Percentiles rank a stretch among this genome's conserved stretches.
These are phyloP conservation scores for Aulostomus chinensis DNA, from an alignment of 2,797 vertebrate species.

Conservation along the genomic window DNA sequence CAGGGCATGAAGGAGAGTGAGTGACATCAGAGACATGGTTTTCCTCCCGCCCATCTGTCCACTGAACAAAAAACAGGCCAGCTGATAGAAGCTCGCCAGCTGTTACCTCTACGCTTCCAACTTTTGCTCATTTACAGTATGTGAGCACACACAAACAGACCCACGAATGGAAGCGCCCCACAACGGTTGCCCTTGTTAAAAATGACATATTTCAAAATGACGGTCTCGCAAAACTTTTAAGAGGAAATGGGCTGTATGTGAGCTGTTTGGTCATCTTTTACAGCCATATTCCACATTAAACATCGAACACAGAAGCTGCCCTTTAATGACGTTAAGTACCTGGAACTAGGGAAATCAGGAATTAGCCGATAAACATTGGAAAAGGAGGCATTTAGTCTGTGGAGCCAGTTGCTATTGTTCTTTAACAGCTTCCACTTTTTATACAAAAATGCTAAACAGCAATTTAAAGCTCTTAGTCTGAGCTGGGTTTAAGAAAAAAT, in stretches of 20 bases:
- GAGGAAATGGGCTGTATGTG: not conserved
- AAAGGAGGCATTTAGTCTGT: too few species aligned
- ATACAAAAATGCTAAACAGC: conserved; percentile 8
- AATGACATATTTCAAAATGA: conserved; percentile 14
- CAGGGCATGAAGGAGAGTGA: conserved; percentile 63
- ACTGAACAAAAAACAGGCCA: conserved; percentile 61
- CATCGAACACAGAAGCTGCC: not conserved
- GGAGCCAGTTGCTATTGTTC: not conserved
- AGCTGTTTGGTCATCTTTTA: too few species aligned
- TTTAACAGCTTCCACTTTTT: not conserved
- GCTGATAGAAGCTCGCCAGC: conserved; percentile 63
- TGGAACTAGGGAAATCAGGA: not conserved
- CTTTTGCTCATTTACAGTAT: conserved; percentile 26
- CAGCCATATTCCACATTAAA: not conserved
- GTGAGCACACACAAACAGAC: not conserved
- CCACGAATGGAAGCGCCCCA: too few species aligned
- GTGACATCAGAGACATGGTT: conserved; percentile 59
- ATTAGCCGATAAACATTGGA: too few species aligned
- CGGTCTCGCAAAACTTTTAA: conserved; percentile 10
- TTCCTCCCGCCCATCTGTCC: conserved; percentile 70
- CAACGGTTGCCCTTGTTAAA: too few species aligned
- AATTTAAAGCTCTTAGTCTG: conserved; percentile 6
- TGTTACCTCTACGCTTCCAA: conserved; percentile 55
- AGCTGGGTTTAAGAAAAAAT: conserved; percentile 6
- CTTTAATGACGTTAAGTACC: not conserved